phyloP scores from a whole-genome alignment of 1,140 invertebrate species.

The Eumeta japonica region DNA sequence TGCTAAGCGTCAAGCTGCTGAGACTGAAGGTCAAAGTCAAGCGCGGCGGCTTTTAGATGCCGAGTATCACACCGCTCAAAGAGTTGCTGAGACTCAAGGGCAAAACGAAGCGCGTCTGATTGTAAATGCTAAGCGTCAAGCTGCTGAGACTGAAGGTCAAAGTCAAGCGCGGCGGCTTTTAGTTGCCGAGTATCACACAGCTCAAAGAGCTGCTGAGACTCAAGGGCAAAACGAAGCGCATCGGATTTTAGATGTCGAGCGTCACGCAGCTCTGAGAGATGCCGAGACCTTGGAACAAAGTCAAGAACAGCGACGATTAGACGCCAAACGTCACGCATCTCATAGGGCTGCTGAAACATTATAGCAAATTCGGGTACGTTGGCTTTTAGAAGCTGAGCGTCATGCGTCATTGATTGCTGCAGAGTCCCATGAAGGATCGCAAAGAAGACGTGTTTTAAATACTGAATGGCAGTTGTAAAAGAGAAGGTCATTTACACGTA shows the following conservation, averaged over 20 bases:
- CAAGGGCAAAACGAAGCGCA: no score
- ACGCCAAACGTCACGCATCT: conserved; percentile 8
- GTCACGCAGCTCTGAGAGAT: conserved; percentile 12
- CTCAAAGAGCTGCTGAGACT: no score
- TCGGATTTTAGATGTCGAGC: conserved; percentile 9
- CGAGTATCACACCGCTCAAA: no score
- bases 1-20: no score
- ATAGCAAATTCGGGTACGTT: not conserved
- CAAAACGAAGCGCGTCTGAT: no score
- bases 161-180: conserved; percentile 12
- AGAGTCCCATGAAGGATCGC: conserved; percentile 13
- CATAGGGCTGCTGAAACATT: no score
- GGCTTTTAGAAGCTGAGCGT: conserved; percentile 10
- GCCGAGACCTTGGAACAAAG: conserved; percentile 10
- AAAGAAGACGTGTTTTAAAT: conserved; percentile 9
- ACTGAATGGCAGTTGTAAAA: conserved; percentile 13
- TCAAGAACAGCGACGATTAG: conserved; percentile 6
- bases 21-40: no score
- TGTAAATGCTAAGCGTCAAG: no score
- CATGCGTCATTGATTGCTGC: conserved; percentile 11
- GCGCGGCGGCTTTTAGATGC: no score
- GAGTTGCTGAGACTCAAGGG: no score
- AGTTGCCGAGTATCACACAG: no score
- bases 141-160: conserved; percentile 10
- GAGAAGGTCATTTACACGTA: conserved; percentile 9